phyloP scores from a whole-genome alignment of 2,888 invertebrate species.

The Chaitophorus viminalis region DNA sequence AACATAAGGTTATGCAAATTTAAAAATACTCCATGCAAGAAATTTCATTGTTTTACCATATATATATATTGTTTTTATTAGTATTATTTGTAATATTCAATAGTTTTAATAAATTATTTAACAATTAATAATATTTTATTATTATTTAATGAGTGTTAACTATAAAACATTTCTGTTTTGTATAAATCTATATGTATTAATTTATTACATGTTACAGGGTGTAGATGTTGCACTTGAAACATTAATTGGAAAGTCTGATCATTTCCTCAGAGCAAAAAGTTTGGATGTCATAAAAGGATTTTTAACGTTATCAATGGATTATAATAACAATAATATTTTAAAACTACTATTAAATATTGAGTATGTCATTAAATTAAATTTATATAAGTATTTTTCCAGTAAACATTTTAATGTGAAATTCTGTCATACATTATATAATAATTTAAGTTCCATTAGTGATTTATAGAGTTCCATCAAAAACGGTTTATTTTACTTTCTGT shows the following conservation, averaged over 20 bases:
- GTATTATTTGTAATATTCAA: too few relatives aligned
- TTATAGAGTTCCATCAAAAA: not conserved
- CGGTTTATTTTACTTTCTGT: not conserved
- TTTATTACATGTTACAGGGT: conserved; percentile 9
- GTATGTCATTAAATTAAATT: conserved; percentile 18
- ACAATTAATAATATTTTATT: not conserved
- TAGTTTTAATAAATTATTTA: too few relatives aligned
- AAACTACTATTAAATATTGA: conserved; percentile 23
- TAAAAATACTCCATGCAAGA: too few relatives aligned
- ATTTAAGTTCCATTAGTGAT: not conserved
- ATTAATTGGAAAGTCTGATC: conserved; percentile 4
- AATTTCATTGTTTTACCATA: not conserved
- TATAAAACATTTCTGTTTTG: not conserved
- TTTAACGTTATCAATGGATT: conserved; percentile 32
- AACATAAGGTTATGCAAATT: too few relatives aligned
- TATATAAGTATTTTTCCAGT: not conserved
- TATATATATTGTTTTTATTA: too few relatives aligned
- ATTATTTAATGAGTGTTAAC: not conserved
- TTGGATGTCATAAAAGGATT: conserved; percentile 53
- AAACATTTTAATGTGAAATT: not conserved
- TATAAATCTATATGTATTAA: not conserved
- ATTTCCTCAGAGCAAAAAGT: conserved; percentile 24
- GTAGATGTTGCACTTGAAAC: conserved; percentile 43
- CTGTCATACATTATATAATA: not conserved
- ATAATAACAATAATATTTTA: not conserved